These are phyloP conservation scores for Caenorhabditis inopinata DNA, from an alignment of 1,140 invertebrate genomes.

Conservation along the genomic window DNA sequence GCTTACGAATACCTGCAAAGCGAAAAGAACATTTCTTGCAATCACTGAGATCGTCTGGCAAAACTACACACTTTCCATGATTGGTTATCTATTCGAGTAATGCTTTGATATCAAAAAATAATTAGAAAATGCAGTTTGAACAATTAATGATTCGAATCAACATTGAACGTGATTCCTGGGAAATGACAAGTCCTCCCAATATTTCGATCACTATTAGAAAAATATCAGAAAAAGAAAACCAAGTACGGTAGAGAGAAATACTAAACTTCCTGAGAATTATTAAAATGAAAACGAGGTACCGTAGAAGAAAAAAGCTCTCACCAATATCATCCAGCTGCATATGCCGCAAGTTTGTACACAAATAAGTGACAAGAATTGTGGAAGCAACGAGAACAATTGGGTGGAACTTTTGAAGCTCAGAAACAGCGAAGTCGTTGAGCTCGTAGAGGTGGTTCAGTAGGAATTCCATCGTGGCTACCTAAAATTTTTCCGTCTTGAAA, in stretches of 20 bases:
- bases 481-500: too few relatives aligned
- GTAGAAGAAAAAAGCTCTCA: background rate
- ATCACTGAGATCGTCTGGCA: background rate
- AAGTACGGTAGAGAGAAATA: too few relatives aligned
- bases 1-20: conserved; percentile 14
- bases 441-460: background rate
- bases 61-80: conserved; percentile 5
- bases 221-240: too few relatives aligned
- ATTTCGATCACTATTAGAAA: too few relatives aligned
- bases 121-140: background rate
- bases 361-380: background rate
- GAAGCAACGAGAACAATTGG: background rate
- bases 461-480: too few relatives aligned
- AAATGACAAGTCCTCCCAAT: too few relatives aligned
- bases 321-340: conserved; percentile 40
- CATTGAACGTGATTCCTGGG: too few relatives aligned
- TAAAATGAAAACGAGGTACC: too few relatives aligned
- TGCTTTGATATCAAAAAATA: too few relatives aligned
- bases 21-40: background rate
- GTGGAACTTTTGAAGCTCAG: conserved; percentile 14
- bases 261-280: too few relatives aligned
- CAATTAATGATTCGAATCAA: background rate
- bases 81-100: too few relatives aligned
- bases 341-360: conserved; percentile 14
- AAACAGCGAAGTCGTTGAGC: background rate